Conservation (phyloP, 2,888 invertebrate species). For the Atethmia centrago region DNA sequence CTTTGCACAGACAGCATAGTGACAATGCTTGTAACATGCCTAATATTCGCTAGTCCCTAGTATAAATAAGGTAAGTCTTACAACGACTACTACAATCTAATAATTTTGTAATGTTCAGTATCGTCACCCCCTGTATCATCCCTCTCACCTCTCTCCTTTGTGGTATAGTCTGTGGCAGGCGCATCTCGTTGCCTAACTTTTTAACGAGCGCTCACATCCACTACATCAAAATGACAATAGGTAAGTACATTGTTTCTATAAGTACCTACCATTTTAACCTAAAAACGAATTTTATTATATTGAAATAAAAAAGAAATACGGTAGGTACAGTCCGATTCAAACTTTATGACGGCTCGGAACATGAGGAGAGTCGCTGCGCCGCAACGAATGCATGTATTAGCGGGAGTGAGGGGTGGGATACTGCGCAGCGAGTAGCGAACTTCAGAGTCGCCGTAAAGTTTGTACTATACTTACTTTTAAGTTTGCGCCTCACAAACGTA, state of each 20-base stretch:
- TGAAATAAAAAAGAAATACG: too few species aligned
- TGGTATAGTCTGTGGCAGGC: slow-evolving; percentile 71
- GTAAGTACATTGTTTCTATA: slow-evolving; percentile 21
- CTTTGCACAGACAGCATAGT: too few species aligned
- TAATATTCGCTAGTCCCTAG: too few species aligned
- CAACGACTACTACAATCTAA: not conserved
- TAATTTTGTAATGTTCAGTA: not conserved
- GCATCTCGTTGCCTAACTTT: slow-evolving; percentile 75
- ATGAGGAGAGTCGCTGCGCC: too few species aligned
- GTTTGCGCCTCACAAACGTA: slow-evolving; percentile 38
- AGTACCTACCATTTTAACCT: slow-evolving; percentile 64
- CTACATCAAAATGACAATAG: slow-evolving; percentile 69
- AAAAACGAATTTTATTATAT: slow-evolving; percentile 62
- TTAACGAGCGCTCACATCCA: slow-evolving; percentile 78
- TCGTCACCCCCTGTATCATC: slow-evolving; percentile 31
- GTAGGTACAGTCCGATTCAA: too few species aligned
- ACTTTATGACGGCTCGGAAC: too few species aligned
- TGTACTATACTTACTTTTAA: too few species aligned
- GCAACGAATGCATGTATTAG: too few species aligned
- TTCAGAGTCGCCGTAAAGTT: too few species aligned
- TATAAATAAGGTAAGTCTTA: not conserved
- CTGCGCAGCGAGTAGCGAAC: too few species aligned
- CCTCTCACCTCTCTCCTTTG: slow-evolving; percentile 76
- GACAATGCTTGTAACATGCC: too few species aligned
- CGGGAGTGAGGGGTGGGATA: too few species aligned